Base-by-base conservation (phyloP, 92 coral and sea anemone genomes). In the Virgularia gustaviana region DNA sequence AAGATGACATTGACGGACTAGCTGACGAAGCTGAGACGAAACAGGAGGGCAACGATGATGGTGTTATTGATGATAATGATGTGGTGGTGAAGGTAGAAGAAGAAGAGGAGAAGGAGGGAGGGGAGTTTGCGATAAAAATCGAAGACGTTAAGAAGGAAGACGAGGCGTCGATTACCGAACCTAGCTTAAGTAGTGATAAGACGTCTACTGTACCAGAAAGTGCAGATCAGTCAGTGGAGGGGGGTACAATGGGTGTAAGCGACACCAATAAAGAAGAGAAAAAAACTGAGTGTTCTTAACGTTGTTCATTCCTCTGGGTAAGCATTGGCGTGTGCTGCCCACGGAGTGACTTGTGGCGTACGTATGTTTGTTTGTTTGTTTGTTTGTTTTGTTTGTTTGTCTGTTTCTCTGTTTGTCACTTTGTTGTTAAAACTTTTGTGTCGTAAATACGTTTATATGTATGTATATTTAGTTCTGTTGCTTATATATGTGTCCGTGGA, bases 221-320 rank as follows among this genome's bases (percentile, higher is more conserved):
- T 34, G 39, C 18, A 16, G 67, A n/a, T n/a, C n/a, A 56, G 44
- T 41, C 52, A 57, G 67, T 56, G 67, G 78, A 30, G 42, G 62
- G 67, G 47, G 78, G 53, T 55, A 36, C 49, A 54, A 25, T 22
- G 49, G 57, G 55, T 41, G 54, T 72, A 72, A 57, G 27, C 55
- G 42, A 72, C 65, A 23, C 78, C 67, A 59, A 72, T 72, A 72
- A 72, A 72, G 78, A 72, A 43, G 78, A 68, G 61, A 68, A 44
- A 68, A 68, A 47, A 68, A 49, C 60, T 33, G 75, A 68, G 45
- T 68, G 42, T 66, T 66, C 73, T 68, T 68, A 68, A 49, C 15
- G 51, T 66, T 66, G 55, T 27, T 39, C 73, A 47, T 68, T 68
- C 75, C 73, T 19, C 4, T 68, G 58, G 58, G 58, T 15, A 22